Percentiles rank a stretch among this genome's conserved stretches.
phyloP scores from a whole-genome alignment of 2,113 vertebrate genomes.

The Hiodon alosoides region DNA sequence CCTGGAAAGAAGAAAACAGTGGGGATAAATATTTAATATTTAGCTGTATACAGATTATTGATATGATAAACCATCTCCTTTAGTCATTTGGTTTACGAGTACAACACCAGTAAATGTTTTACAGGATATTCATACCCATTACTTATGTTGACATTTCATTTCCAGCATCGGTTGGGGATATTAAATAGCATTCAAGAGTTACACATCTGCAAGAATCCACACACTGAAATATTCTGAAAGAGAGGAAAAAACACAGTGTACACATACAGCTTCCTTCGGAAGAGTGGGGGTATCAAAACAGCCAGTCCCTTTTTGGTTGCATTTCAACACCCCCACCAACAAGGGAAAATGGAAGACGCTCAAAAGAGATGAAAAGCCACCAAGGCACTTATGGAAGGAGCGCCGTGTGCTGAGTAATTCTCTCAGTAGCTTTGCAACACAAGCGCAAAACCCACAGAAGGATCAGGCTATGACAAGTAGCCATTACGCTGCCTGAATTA shows the following conservation, averaged over 20 bases:
- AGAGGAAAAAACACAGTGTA: background rate
- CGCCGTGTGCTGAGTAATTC: background rate
- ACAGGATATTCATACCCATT: background rate
- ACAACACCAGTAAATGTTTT: no score
- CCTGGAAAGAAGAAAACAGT: conserved; percentile 33
- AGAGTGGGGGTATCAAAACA: background rate
- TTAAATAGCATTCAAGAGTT: background rate
- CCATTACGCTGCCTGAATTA: conserved; percentile 17
- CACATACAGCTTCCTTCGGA: background rate
- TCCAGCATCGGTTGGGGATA: background rate
- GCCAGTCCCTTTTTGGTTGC: background rate
- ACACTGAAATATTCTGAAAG: background rate
- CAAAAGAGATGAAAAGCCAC: background rate
- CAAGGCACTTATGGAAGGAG: background rate
- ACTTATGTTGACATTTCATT: background rate
- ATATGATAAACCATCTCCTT: background rate
- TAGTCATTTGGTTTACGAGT: no score
- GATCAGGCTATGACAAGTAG: background rate
- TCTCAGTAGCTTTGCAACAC: background rate
- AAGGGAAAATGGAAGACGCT: background rate
- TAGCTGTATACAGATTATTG: background rate
- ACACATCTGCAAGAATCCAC: background rate
- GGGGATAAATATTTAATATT: background rate
- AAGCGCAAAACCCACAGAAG: background rate
- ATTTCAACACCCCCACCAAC: background rate